phyloP scores from a whole-genome alignment of 1,140 invertebrate species.

The Eubasilissa regina region DNA sequence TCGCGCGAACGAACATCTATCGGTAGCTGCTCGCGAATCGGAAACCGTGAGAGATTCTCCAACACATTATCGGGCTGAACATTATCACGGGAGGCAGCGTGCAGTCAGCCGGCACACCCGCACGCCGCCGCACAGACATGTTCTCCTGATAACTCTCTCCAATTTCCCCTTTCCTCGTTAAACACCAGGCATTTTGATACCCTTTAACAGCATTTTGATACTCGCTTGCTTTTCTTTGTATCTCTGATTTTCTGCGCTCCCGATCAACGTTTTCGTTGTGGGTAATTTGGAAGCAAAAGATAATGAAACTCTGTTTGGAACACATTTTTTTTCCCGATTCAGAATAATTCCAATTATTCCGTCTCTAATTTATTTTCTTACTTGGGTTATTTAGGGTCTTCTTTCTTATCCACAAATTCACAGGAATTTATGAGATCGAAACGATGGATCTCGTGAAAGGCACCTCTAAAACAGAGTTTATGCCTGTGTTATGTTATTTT shows the following conservation, averaged over 20 bases:
- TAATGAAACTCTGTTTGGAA: too few species aligned
- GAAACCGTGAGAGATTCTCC: slow-evolving; percentile 6
- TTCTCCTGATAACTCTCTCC: slow-evolving; percentile 25
- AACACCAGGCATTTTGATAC: slow-evolving; percentile 3
- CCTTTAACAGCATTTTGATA: neutral
- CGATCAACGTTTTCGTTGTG: neutral
- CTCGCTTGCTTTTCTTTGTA: neutral
- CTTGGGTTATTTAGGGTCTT: too few species aligned
- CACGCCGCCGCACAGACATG: neutral
- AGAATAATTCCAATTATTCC: too few species aligned
- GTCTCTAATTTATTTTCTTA: too few species aligned
- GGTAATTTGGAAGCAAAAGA: neutral
- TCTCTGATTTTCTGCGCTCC: slow-evolving; percentile 8
- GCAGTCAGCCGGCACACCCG: neutral
- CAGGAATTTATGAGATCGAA: too few species aligned
- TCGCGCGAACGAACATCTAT: neutral
- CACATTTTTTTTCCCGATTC: too few species aligned
- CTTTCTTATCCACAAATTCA: too few species aligned
- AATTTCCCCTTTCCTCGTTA: slow-evolving; percentile 13
- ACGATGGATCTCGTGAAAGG: too few species aligned
- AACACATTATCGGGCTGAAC: slow-evolving; percentile 23
- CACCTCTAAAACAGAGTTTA: too few species aligned
- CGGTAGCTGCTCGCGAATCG: neutral
- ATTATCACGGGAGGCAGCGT: slow-evolving; percentile 13
- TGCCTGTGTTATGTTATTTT: too few species aligned